Conservation (phyloP, 1,140 invertebrate species). For the Lutraria rhynchaena region DNA sequence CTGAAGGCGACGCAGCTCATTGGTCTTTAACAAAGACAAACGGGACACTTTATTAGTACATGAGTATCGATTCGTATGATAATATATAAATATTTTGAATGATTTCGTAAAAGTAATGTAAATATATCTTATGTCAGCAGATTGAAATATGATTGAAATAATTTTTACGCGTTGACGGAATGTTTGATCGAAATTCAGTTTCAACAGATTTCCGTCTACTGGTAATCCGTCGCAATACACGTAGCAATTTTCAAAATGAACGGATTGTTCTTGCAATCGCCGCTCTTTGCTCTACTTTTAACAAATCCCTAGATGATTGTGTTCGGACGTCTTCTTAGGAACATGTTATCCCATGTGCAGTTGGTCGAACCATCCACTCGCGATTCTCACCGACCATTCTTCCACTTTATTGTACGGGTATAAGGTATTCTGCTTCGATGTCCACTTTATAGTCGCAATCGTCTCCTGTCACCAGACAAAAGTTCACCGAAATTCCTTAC, state of each 20-base stretch:
- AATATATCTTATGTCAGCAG: too few relatives aligned
- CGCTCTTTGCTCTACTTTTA: constrained; percentile 1
- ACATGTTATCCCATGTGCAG: constrained; percentile 6
- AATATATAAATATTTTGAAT: too few relatives aligned
- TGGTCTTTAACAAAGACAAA: neutral
- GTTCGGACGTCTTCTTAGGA: constrained; percentile 16
- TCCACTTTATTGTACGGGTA: constrained; percentile 33
- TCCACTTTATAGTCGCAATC: constrained; percentile 2
- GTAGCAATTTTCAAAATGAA: constrained; percentile 20
- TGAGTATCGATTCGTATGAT: too few relatives aligned
- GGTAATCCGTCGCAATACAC: constrained; percentile 6
- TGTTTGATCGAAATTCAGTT: constrained; percentile 9
- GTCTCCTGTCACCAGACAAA: constrained; percentile 13
- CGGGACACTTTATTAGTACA: too few relatives aligned
- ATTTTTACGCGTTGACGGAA: too few relatives aligned
- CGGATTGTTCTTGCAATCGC: constrained; percentile 14
- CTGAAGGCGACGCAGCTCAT: constrained; percentile 36
- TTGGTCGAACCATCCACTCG: neutral
- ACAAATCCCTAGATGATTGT: constrained; percentile 21
- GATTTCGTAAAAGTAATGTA: too few relatives aligned
- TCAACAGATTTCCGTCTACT: neutral
- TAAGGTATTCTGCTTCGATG: constrained; percentile 17
- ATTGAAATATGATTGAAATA: too few relatives aligned
- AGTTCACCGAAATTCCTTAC: constrained; percentile 9
- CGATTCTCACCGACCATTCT: constrained; percentile 5